These are phyloP conservation scores for Bufo bufo DNA, from an alignment of 2,113 vertebrate species.

Conservation along the genomic window DNA sequence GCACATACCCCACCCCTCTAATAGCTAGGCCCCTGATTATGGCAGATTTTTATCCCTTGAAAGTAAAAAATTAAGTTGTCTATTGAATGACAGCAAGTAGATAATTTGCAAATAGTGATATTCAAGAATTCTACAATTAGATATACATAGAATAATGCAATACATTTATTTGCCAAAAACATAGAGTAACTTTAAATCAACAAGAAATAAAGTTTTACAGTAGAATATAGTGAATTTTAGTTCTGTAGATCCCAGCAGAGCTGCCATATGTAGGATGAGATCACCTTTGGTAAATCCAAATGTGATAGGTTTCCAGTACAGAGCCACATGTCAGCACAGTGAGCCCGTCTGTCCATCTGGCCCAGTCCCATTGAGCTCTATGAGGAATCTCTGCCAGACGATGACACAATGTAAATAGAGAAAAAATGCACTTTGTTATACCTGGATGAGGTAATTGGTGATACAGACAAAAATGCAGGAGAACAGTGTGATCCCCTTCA, in stretches of 20 bases:
- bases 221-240: not conserved
- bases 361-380: not conserved
- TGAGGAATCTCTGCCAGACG: slow-evolving; percentile 25
- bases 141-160: too few relatives aligned
- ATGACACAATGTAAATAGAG: slow-evolving; percentile 38
- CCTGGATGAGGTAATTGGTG: not conserved
- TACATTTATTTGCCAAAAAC: too few relatives aligned
- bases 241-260: not conserved
- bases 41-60: too few relatives aligned
- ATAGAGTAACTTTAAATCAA: not conserved
- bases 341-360: slow-evolving; percentile 41
- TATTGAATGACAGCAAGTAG: not conserved
- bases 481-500: too few relatives aligned
- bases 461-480: not conserved
- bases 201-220: not conserved
- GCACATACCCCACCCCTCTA: too few relatives aligned
- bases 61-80: too few relatives aligned
- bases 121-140: too few relatives aligned
- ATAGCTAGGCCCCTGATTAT: too few relatives aligned
- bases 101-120: not conserved
- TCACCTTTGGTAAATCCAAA: slow-evolving; percentile 21
- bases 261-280: slow-evolving; percentile 46
- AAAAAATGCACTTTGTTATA: too few relatives aligned
- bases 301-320: slow-evolving; percentile 20
- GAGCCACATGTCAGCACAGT: slow-evolving; percentile 41